Percentiles rank a stretch among this genome's conserved stretches.
phyloP scores from a whole-genome alignment of 2,797 vertebrate genomes.

The Pyrocephalus nanus region DNA sequence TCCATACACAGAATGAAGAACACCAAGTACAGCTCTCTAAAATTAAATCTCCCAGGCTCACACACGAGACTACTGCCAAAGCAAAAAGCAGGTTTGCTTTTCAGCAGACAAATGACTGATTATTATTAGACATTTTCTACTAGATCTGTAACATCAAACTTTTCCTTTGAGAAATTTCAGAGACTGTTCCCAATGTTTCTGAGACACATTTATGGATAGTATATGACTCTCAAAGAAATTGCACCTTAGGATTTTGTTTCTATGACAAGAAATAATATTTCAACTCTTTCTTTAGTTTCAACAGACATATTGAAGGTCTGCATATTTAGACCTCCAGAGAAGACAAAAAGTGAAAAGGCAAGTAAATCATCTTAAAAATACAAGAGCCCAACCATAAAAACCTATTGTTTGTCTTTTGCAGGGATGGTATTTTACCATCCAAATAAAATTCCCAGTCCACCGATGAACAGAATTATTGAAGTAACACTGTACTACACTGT shows the following conservation, averaged over 20 bases:
- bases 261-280: conserved; percentile 26
- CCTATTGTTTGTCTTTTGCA: background rate
- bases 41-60: background rate
- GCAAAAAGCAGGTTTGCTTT: background rate
- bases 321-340: conserved; percentile 9
- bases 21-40: background rate
- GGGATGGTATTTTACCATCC: background rate
- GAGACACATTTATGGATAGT: background rate
- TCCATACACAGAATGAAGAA: background rate
- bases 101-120: conserved; percentile 1
- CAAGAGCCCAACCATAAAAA: background rate
- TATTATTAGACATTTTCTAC: background rate
- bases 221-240: background rate
- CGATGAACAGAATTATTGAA: conserved; percentile 12
- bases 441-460: conserved; percentile 21
- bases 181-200: background rate
- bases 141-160: background rate
- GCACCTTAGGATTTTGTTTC: conserved; percentile 20
- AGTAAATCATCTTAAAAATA: conserved; percentile 39
- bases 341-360: background rate
- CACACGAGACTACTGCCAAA: background rate
- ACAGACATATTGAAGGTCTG: background rate
- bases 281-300: background rate
- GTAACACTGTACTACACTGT: background rate
- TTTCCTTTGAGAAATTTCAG: background rate